Evolutionary conservation across 1,140 invertebrate species (phyloP).

Genomic region (Drosophila lacertosa): DNA sequence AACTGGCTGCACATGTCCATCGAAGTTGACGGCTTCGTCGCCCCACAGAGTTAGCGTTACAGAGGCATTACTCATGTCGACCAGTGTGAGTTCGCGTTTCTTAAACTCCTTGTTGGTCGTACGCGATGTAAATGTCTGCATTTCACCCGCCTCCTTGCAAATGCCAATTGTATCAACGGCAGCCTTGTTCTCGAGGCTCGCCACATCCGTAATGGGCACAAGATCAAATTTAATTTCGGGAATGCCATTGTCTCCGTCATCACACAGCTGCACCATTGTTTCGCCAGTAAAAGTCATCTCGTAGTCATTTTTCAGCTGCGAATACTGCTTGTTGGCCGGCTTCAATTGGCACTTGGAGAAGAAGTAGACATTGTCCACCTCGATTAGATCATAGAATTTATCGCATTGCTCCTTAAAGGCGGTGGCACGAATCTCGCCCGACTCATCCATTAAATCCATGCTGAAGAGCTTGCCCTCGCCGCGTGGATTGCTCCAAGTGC

Average conservation of each 20-base stretch:
- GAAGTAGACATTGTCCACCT: slow-evolving; percentile 95
- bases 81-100: slow-evolving; percentile 94
- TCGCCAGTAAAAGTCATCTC: slow-evolving; percentile 96
- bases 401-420: slow-evolving; percentile 96
- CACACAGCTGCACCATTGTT: slow-evolving; percentile 90
- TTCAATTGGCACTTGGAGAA: slow-evolving; percentile 93
- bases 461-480: slow-evolving; percentile 98
- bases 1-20: slow-evolving; percentile 90
- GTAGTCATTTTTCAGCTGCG: slow-evolving; percentile 95
- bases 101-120: slow-evolving; percentile 92
- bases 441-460: slow-evolving; percentile 96
- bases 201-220: slow-evolving; percentile 90
- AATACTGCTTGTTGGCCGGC: slow-evolving; percentile 96
- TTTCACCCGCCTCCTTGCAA: slow-evolving; percentile 90
- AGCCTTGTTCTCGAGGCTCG: slow-evolving; percentile 87
- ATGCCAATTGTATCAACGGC: slow-evolving; percentile 96
- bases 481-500: slow-evolving; percentile 95
- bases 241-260: slow-evolving; percentile 87
- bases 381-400: slow-evolving; percentile 95
- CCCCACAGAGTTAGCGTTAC: slow-evolving; percentile 92
- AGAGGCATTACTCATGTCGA: slow-evolving; percentile 92
- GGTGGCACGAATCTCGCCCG: slow-evolving; percentile 97
- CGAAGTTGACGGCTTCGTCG: slow-evolving; percentile 92
- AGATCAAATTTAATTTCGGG: slow-evolving; percentile 94
- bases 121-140: slow-evolving; percentile 89